Base-by-base conservation (phyloP, 2,113 vertebrate species). In the Sphaerodactylus townsendi region DNA sequence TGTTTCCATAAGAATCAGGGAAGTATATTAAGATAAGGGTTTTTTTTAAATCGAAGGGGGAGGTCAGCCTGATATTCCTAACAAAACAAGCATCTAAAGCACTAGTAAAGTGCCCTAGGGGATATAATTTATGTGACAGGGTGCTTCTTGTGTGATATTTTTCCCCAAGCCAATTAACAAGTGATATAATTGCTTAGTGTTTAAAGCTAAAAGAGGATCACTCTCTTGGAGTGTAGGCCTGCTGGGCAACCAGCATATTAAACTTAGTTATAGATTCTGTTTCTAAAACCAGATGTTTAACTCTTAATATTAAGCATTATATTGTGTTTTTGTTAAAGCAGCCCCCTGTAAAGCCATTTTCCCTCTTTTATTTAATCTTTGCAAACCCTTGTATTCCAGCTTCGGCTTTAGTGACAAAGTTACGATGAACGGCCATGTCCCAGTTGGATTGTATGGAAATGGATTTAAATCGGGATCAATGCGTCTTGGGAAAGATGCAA, bases 381-480 rank as follows among this genome's bases (percentile, higher is more conserved):
- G 0, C 39, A 28, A 4, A 77, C 7, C 8, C 13, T 69, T 78
- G 0, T 35, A 39, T 91, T 88, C 81, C 90, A 99, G 99, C 90
- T 99, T 99, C 23, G 99, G 99, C 11, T 99, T 98, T 95, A 99
- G 98, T 89, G 98, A 99, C 81, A 99, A 99, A 95, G 94, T 93
- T n/a, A 72, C 96, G 44, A 37, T 97, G 81, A 96, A 97, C 39
- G 97, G 97, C 9, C 93, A 95, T 0, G 93, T 95, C 2, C 98
- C 99, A 0, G 97, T 99, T 85, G 98, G 99, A 9, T 90, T 98
- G 19, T 99, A 99, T 50, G 99, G 99, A 30, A 99, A 99, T 35
- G 99, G 98, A 4, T 99, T 99, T 96, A 99, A 99, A 90, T 99
- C 99, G 0, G 99, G 99, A 3, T 98, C 98, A 53, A 99, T 99